phyloP scores from a whole-genome alignment of 2,113 vertebrate species.

The Calyptommatus sinebrachiatus region DNA sequence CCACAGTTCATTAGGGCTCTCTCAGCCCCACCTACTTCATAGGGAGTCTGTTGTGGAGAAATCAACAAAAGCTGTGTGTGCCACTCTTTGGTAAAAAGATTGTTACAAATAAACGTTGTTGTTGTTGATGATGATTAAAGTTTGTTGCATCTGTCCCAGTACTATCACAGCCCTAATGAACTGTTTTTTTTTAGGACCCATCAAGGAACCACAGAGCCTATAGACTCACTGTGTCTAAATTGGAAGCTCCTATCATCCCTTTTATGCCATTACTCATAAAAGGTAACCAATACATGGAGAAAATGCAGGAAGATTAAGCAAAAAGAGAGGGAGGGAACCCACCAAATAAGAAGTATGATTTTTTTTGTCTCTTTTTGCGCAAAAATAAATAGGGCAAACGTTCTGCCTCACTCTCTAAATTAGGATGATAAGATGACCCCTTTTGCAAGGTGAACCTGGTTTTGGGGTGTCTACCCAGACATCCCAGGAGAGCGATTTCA shows the following conservation, averaged over 20 bases:
- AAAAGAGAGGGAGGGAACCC: slow-evolving; percentile 36
- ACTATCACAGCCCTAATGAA: too few relatives aligned
- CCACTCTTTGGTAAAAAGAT: too few relatives aligned
- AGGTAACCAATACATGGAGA: slow-evolving; percentile 75
- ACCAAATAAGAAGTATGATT: slow-evolving; percentile 28
- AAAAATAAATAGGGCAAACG: background rate
- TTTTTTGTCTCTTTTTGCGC: background rate
- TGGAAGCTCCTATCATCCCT: slow-evolving; percentile 94
- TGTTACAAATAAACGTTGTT: too few relatives aligned
- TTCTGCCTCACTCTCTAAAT: slow-evolving; percentile 30
- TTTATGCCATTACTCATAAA: slow-evolving; percentile 98
- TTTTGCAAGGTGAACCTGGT: too few relatives aligned
- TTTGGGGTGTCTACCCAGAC: too few relatives aligned
- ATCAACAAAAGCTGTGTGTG: too few relatives aligned
- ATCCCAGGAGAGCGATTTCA: too few relatives aligned
- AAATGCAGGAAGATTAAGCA: slow-evolving; percentile 23
- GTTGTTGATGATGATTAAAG: too few relatives aligned
- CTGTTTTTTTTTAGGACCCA: slow-evolving; percentile 88
- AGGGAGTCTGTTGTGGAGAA: too few relatives aligned
- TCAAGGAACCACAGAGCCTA: slow-evolving; percentile 96
- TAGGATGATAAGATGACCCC: too few relatives aligned
- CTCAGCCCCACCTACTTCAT: too few relatives aligned
- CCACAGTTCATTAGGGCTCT: too few relatives aligned
- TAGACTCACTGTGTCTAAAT: slow-evolving; percentile 89
- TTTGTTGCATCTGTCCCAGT: background rate